Base-by-base conservation (phyloP, 2,113 vertebrate genomes). In the Pelusios castaneus region DNA sequence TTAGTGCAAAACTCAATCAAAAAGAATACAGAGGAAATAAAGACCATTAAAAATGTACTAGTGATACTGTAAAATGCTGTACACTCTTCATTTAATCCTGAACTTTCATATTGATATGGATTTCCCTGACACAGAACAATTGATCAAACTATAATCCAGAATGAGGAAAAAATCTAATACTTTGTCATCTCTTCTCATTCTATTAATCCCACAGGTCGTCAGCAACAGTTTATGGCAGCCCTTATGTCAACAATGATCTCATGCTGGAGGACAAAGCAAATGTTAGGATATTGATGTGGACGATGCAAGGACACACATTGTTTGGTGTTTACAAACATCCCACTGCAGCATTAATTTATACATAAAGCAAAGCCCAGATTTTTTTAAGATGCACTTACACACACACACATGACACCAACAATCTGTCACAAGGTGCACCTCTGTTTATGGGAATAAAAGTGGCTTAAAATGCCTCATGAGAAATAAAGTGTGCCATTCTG, bases 261-360 rank as follows among this genome's bases (percentile, higher is more conserved):
- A 45, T 78, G 87, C 38, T 80, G 70, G 52, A 92, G 63, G 84
- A 92, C 52, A 89, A 84, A 89, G 75, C 87, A 92, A 92, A 92
- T 81, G 87, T 85, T 80, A 89, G 76, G 52, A 22, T 89, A 92
- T 92, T 58, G 86, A 92, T 88, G 24, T 80, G 73, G 38, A 84
- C 56, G n/a, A 80, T 85, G 76, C 58, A 84, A 55, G 70, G 82
- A 80, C 19, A 55, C 22, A 56, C 12, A 34, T 29, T 76, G 34
- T 73, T 19, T 4, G 60, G 34, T 47, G 52, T 80, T 80, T 88
- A 49, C 86, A 60, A 88, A 88, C 60, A 80, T 80, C 58, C 45
- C 45, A 16, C 43, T 24, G 38, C 8, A 10, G 47, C 7, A 5
- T 63, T 81, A 79, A 60, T 8, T 52, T 67, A 54, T 29, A 67